Evolutionary conservation across 2,797 vertebrate species (phyloP).

Genomic region (Halcyon badia): DNA sequence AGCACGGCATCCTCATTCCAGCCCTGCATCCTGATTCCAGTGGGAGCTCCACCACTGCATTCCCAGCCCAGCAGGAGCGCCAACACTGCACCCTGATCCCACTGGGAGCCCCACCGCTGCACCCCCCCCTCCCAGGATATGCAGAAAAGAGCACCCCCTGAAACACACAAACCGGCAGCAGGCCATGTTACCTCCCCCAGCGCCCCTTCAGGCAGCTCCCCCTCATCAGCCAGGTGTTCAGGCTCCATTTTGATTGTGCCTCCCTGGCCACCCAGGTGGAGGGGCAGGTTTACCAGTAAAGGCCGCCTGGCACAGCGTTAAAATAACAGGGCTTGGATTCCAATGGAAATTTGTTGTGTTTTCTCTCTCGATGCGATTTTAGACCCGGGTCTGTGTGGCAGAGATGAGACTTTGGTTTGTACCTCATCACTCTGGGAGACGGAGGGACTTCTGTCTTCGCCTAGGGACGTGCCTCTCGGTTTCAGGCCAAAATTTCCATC

Average conservation of each 20-base stretch:
- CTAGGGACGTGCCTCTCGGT: neutral
- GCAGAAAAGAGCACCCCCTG: too few relatives aligned
- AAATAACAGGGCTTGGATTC: neutral
- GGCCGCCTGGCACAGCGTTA: neutral
- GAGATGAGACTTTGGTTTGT: neutral
- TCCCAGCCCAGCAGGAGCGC: too few relatives aligned
- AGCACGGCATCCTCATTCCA: too few relatives aligned
- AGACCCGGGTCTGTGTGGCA: neutral
- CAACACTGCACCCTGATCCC: too few relatives aligned
- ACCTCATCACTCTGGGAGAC: neutral
- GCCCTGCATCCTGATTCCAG: too few relatives aligned
- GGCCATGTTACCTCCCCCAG: too few relatives aligned
- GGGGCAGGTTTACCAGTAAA: neutral
- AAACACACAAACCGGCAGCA: fast-evolving
- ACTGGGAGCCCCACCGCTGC: too few relatives aligned
- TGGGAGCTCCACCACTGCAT: too few relatives aligned
- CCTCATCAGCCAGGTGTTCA: fast-evolving
- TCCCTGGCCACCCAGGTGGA: fast-evolving
- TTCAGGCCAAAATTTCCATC: neutral
- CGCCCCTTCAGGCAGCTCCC: fast-evolving
- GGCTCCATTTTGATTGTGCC: neutral
- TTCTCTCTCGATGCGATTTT: neutral
- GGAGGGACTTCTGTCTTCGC: fast-evolving
- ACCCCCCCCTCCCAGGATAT: too few relatives aligned
- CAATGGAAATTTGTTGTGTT: neutral